Conservation (phyloP, 2,797 vertebrate species). For the Gymnothorax reevesii region DNA sequence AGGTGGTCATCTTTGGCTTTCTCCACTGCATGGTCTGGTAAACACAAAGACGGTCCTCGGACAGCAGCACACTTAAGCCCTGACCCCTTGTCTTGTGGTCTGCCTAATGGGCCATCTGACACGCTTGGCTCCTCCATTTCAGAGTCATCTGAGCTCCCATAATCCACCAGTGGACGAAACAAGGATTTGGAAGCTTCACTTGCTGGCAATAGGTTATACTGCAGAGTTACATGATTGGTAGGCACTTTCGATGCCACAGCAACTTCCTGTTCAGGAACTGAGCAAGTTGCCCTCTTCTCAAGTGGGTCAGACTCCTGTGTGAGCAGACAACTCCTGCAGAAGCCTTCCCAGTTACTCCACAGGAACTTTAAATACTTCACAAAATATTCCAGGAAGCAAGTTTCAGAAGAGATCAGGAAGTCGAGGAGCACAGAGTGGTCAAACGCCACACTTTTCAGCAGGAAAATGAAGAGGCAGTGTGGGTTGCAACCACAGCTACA, state of each 20-base stretch:
- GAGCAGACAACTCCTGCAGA: constrained; percentile 63
- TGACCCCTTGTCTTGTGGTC: background rate
- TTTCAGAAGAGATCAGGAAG: constrained; percentile 93
- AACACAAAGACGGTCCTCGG: background rate
- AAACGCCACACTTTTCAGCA: constrained; percentile 81
- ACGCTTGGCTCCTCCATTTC: constrained; percentile 66
- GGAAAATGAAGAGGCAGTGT: constrained; percentile 86
- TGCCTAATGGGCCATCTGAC: background rate
- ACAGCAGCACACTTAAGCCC: background rate
- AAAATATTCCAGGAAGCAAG: constrained; percentile 92
- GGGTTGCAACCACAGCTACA: constrained; percentile 80
- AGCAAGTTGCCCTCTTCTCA: background rate
- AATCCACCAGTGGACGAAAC: constrained; percentile 76
- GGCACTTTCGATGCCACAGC: background rate
- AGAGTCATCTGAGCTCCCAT: constrained; percentile 86
- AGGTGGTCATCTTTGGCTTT: background rate
- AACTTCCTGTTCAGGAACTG: background rate
- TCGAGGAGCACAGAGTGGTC: constrained; percentile 88
- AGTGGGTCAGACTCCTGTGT: constrained; percentile 39
- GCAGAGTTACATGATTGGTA: background rate
- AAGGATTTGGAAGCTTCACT: background rate
- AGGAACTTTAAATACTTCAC: constrained; percentile 88
- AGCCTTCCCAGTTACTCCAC: constrained; percentile 69
- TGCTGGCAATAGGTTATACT: background rate
- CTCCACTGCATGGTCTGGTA: background rate